Evolutionary conservation across 2,888 invertebrate species (phyloP), one percentile per base, ranked within the genome.

Genomic region (Macaria liturata): DNA sequence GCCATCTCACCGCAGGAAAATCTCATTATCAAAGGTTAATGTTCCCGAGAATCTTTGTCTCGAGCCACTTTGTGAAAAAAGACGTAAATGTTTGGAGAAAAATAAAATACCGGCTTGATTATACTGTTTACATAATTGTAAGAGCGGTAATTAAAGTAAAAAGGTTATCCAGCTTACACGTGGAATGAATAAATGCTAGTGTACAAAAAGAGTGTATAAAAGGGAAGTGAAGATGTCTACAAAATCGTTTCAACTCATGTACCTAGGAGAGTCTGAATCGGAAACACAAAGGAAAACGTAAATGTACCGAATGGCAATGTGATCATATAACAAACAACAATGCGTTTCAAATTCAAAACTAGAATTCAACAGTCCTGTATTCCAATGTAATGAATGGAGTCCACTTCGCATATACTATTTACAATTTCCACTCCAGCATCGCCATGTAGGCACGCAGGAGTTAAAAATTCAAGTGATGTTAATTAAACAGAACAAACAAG

Each of bases 401-500:
- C 20, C 32, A 9, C 5, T 37, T n/a, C 45, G 30, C 55, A 51
- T 46, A 57, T 42, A 50, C 43, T 47, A 37, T 50, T 56, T 37
- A 45, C 40, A 42, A 40, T 44, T 40, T 39, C 32, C 51, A 20
- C 31, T 20, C 44, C 7, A 39, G 6, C 51, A 51, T 39, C 49
- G 44, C 46, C 40, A 44, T 31, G 48, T 32, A 37, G 37, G 49
- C 34, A 43, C 42, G 32, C 32, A 42, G n/a, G 32, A 44, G 46
- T 60, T 58, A 67, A 61, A 62, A 61, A 65, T 65, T 64, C 61
- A 67, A 55, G 57, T 46, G 57, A 20, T 49, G 59, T 65, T 64
- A 65, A 65, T 64, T 65, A 64, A 64, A 64, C 59, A 49, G 51
- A 45, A 45, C 51, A 52, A 52, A 57, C 48, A 52, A 20, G 44